A percentile compares a stretch with the other conserved stretches of the same genome.
Conservation (phyloP, 2,888 invertebrate genomes). For the Nemotelus pantherinus region DNA sequence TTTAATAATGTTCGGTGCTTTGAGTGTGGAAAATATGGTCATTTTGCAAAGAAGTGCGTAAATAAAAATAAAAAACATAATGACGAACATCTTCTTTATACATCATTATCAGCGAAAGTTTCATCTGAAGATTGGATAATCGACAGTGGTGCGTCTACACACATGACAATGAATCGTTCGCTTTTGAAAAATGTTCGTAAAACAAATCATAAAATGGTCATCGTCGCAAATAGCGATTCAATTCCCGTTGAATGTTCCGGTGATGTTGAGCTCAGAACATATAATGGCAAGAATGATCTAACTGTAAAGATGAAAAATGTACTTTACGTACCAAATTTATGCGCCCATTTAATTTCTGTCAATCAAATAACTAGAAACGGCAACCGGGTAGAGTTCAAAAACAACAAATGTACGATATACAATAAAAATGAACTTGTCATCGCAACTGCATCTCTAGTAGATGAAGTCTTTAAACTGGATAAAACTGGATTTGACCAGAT, state of each 20-base stretch:
- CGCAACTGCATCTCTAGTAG: neutral
- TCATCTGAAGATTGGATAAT: neutral
- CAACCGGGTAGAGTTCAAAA: neutral
- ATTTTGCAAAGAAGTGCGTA: neutral
- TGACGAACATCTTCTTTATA: neutral
- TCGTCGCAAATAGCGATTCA: neutral
- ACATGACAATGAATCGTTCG: neutral
- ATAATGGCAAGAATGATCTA: neutral
- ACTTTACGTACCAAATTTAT: neutral
- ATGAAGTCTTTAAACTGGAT: neutral
- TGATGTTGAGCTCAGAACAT: neutral
- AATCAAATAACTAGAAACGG: neutral
- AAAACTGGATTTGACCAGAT: no score
- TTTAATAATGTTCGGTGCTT: neutral
- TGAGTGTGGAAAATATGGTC: neutral
- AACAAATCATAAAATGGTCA: neutral
- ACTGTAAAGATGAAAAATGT: neutral
- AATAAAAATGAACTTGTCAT: neutral
- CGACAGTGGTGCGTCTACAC: neutral
- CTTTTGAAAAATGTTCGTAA: neutral
- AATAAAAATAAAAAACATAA: neutral
- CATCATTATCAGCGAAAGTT: neutral
- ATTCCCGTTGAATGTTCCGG: neutral
- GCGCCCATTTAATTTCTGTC: neutral
- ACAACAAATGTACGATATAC: neutral